Percentiles rank a stretch among this genome's conserved stretches.
Conservation (phyloP, 2,888 invertebrate species). For the Acheta domesticus region DNA sequence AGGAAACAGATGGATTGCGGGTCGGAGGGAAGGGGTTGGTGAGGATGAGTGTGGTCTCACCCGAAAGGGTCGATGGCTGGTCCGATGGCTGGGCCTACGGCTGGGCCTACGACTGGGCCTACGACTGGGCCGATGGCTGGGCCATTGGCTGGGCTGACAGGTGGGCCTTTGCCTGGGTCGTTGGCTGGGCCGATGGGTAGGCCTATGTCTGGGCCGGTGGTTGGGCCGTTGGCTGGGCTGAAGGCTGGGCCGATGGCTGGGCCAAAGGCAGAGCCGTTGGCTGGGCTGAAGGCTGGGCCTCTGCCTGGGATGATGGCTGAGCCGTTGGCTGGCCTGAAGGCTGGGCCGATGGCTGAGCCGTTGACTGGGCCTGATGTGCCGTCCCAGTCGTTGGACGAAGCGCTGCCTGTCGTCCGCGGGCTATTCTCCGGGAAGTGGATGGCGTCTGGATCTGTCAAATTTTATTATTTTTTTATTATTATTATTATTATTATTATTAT, state of each 20-base stretch:
- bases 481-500: too few species aligned
- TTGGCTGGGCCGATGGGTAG: not conserved
- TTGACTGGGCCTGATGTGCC: not conserved
- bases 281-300: not conserved
- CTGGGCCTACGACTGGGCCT: not conserved
- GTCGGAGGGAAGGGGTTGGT: too few species aligned
- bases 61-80: too few species aligned
- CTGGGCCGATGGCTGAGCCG: not conserved
- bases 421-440: too few species aligned
- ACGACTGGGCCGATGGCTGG: not conserved
- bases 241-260: not conserved
- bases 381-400: too few species aligned
- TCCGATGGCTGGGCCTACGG: not conserved
- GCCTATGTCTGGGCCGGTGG: not conserved
- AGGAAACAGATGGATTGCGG: too few species aligned
- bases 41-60: too few species aligned
- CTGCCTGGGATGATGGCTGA: too few species aligned
- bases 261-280: not conserved
- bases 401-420: too few species aligned
- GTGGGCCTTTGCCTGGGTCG: not conserved
- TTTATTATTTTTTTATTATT: too few species aligned
- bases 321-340: not conserved
- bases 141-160: not conserved
- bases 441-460: too few species aligned
- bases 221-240: not conserved